Evolutionary conservation across 2,113 vertebrate genomes (phyloP), one percentile per base, ranked within the genome.

Genomic region (Calidris pugnax): DNA sequence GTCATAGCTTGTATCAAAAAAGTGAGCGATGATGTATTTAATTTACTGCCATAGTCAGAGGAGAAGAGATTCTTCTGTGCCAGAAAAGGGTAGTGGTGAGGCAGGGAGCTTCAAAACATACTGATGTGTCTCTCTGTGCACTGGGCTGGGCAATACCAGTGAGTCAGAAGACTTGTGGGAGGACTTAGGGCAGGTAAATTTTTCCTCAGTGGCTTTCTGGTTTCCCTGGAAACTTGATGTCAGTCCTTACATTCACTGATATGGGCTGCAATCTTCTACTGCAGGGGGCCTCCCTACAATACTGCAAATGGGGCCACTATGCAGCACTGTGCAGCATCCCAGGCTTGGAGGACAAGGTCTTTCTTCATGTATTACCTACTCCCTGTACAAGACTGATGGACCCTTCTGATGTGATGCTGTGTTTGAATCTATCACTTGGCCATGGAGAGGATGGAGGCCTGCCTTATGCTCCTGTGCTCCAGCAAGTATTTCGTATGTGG

Each of bases 401-500:
- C 4, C 1, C 9, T 85, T 3, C 32, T 55, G 32, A 71, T 7
- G 4, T 14, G 27, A 15, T 16, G 43, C 4, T 6, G 11, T 5
- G 7, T 62, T 71, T 77, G 8, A 5, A 23, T 73, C 22, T 68
- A 26, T 0, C 0, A 4, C 11, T 48, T 71, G 62, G 4, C 17
- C 37, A 0, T 9, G 22, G 33, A 68, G 32, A 55, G 11, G 16
- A 87, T 82, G 7, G 11, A 74, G 8, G 32, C 41, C 5, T 37
- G n/a, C 12, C 8, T 43, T 0, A 0, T 51, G 7, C 26, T 47
- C 2, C n/a, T 3, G 2, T 50, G 56, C 16, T 71, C 21, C n/a
- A 67, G 4, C 5, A 1, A 3, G 35, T 10, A 1, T 63, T 28
- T 35, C 57, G 5, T 35, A 20, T 41, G 26, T 32, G 24, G 12